These are phyloP conservation scores for Coenobita brevimanus DNA, from an alignment of 1,140 invertebrate genomes.

Conservation along the genomic window DNA sequence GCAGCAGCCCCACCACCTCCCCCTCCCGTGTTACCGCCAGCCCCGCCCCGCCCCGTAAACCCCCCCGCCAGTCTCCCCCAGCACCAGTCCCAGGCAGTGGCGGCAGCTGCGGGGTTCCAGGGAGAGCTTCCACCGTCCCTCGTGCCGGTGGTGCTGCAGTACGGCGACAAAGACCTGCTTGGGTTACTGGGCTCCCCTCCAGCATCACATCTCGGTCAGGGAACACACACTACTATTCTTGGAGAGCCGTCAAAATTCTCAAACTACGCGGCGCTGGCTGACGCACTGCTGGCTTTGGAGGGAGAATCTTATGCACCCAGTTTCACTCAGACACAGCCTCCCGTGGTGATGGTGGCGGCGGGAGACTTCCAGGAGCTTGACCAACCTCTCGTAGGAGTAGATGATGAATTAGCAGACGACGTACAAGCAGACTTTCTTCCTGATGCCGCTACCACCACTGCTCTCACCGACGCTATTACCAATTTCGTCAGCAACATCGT, in stretches of 20 bases:
- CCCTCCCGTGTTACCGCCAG: neutral
- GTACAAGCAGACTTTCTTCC: too few relatives aligned
- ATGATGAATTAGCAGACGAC: too few relatives aligned
- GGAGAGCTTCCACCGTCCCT: slow-evolving; percentile 11
- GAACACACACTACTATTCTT: neutral
- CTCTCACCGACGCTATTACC: slow-evolving; percentile 21
- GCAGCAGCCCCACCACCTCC: neutral
- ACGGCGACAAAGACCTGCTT: neutral
- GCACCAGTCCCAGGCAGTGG: neutral
- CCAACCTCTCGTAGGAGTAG: neutral
- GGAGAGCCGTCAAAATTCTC: too few relatives aligned
- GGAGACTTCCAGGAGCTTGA: neutral
- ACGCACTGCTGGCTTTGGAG: too few relatives aligned
- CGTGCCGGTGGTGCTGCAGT: neutral
- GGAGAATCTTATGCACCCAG: too few relatives aligned
- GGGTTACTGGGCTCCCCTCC: neutral
- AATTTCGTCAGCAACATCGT: slow-evolving; percentile 34
- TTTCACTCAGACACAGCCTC: neutral
- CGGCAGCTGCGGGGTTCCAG: neutral
- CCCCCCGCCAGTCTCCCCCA: neutral
- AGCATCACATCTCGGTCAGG: neutral
- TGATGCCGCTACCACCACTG: neutral
- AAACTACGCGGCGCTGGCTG: too few relatives aligned
- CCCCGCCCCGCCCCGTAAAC: neutral
- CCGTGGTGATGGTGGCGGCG: neutral